Conservation (phyloP, 2,888 invertebrate species). For the Caenorhabditis sp. region DNA sequence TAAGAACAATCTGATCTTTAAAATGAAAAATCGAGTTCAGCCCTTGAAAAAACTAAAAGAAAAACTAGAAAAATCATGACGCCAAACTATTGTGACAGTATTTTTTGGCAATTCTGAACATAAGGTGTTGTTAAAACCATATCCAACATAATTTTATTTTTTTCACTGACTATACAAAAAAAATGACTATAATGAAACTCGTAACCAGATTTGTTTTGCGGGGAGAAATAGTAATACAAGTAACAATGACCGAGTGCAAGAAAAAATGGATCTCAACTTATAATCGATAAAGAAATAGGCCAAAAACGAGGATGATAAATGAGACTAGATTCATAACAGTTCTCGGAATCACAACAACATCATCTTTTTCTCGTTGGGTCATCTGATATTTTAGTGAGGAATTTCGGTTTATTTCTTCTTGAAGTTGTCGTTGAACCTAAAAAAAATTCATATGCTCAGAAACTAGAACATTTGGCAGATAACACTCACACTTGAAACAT, state of each 20-base stretch:
- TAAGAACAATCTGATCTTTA: too few relatives aligned
- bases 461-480: too few relatives aligned
- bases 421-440: constrained; percentile 53
- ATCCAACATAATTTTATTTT: too few relatives aligned
- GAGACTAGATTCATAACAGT: constrained; percentile 33
- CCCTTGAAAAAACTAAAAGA: too few relatives aligned
- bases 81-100: too few relatives aligned
- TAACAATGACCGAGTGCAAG: not conserved
- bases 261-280: not conserved
- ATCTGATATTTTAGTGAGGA: constrained; percentile 36
- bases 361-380: constrained; percentile 34
- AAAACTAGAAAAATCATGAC: too few relatives aligned
- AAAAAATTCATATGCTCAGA: not conserved
- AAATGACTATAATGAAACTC: not conserved
- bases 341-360: constrained; percentile 39
- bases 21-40: too few relatives aligned
- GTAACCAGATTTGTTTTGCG: not conserved
- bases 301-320: constrained; percentile 33
- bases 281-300: constrained; percentile 30
- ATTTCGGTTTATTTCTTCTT: constrained; percentile 47
- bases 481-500: constrained; percentile 48
- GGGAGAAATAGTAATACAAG: not conserved
- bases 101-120: too few relatives aligned
- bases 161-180: too few relatives aligned
- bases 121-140: too few relatives aligned